Evolutionary conservation across 1,140 invertebrate genomes (phyloP).

Genomic region (Eciton burchellii): DNA sequence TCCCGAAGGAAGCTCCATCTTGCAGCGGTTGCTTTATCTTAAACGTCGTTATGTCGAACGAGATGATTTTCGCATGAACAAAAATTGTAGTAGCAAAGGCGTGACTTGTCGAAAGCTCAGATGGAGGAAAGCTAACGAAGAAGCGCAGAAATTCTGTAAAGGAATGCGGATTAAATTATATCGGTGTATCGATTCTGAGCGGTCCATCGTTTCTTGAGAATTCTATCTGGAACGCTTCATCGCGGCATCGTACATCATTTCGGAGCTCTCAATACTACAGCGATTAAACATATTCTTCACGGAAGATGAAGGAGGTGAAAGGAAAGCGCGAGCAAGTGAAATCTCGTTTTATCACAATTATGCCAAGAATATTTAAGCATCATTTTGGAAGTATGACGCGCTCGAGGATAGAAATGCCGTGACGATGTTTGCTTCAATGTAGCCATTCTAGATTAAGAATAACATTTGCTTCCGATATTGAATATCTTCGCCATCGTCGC

Average conservation of each 20-base stretch:
- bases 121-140: no score
- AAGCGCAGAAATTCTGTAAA: neutral
- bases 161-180: neutral
- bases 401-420: no score
- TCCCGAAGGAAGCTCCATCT: no score
- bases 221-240: conserved; percentile 19
- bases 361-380: conserved; percentile 8
- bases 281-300: neutral
- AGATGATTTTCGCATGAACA: no score
- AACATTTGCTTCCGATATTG: conserved; percentile 1
- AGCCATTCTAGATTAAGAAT: neutral
- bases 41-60: no score
- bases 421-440: neutral
- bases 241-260: conserved; percentile 40
- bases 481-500: no score
- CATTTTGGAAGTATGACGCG: no score
- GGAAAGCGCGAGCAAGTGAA: conserved; percentile 7
- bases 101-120: no score
- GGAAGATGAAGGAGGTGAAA: neutral
- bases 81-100: no score
- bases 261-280: conserved; percentile 52
- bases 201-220: conserved; percentile 45
- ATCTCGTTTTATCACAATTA: conserved; percentile 64
- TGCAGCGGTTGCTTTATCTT: no score
- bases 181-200: neutral